These are phyloP conservation scores for Graptemys geographica DNA, from an alignment of 2,797 vertebrate genomes.

Conservation along the genomic window DNA sequence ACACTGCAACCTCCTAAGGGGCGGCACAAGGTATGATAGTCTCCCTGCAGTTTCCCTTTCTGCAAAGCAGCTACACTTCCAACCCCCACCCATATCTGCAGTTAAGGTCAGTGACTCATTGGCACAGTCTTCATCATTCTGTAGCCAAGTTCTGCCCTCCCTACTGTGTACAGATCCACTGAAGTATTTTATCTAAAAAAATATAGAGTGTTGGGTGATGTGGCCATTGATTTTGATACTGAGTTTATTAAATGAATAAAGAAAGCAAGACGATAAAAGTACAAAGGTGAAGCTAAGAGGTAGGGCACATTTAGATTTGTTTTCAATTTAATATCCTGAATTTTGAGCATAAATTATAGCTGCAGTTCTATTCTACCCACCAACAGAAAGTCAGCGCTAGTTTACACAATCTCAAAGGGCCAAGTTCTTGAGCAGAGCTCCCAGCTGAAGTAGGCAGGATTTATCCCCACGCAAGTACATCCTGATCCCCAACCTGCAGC, in stretches of 20 bases:
- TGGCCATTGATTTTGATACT: not conserved
- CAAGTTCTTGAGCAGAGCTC: not conserved
- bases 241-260: not conserved
- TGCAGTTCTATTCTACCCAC: not conserved
- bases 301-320: not conserved
- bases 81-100: not conserved
- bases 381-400: not conserved
- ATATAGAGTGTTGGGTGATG: not conserved
- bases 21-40: not conserved
- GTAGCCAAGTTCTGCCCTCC: not conserved
- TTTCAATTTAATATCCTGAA: not conserved
- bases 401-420: not conserved
- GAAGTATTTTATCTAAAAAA: not conserved
- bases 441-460: not conserved
- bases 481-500: not conserved
- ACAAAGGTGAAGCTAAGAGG: not conserved
- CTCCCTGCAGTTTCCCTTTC: no score
- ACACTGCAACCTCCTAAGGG: not conserved
- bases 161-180: not conserved
- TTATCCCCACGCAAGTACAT: accelerated
- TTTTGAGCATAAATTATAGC: not conserved
- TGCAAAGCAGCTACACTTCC: not conserved
- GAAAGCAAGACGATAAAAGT: not conserved
- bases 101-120: not conserved
- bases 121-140: not conserved